Conservation (phyloP, 2,888 invertebrate genomes). For the Morinoia aosen region DNA sequence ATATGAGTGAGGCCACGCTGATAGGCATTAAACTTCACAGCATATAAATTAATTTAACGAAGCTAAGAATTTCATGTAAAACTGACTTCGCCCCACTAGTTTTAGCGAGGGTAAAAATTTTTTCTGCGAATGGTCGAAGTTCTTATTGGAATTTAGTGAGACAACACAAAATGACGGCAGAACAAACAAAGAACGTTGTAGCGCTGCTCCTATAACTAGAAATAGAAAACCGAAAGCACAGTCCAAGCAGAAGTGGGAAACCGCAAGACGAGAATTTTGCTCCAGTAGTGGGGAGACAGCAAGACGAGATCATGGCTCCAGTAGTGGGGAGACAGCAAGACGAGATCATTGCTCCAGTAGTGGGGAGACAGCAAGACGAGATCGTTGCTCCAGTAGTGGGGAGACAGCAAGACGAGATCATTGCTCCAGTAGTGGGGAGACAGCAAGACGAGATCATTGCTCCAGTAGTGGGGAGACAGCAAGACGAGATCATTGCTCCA, state of each 20-base stretch:
- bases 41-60: too few species aligned
- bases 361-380: too few species aligned
- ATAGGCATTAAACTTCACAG: too few species aligned
- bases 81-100: too few species aligned
- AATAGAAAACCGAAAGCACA: neutral
- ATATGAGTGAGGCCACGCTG: too few species aligned
- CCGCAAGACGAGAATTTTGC: neutral
- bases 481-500: neutral
- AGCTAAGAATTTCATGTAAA: too few species aligned
- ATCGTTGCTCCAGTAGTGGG: neutral
- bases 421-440: neutral
- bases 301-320: neutral
- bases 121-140: too few species aligned
- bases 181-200: neutral
- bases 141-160: too few species aligned
- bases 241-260: neutral
- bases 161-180: neutral
- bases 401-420: neutral
- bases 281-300: neutral
- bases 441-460: neutral
- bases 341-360: too few species aligned
- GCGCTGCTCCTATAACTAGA: too few species aligned
- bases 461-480: too few species aligned
- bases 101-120: too few species aligned
- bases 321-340: neutral